A percentile compares a stretch with the other conserved stretches of the same genome.
Evolutionary conservation across 2,113 vertebrate genomes (phyloP).

Genomic region (Dipodomys spectabilis): DNA sequence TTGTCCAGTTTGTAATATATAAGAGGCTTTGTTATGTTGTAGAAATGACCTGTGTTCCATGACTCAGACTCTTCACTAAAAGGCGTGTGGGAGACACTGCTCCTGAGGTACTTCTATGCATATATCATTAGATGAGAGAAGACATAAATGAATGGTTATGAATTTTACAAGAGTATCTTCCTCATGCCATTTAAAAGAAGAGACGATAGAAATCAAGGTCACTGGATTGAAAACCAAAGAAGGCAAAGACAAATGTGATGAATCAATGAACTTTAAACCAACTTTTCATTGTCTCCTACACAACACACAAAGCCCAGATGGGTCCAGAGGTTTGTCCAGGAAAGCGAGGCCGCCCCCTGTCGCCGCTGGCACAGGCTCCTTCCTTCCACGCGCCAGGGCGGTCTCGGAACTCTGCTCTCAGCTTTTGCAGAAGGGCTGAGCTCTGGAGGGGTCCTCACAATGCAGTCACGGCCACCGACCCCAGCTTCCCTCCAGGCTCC

Average conservation of each 20-base stretch:
- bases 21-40: background rate
- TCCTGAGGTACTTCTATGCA: background rate
- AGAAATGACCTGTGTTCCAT: background rate
- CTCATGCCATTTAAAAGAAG: background rate
- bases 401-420: background rate
- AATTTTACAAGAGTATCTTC: background rate
- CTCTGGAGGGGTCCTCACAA: too few relatives aligned
- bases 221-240: background rate
- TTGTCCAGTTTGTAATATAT: background rate
- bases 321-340: fast-evolving
- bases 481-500: background rate
- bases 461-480: background rate
- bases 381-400: fast-evolving
- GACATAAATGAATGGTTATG: background rate
- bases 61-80: background rate
- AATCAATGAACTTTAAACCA: background rate
- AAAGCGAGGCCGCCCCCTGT: background rate
- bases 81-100: background rate
- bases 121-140: background rate
- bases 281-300: background rate
- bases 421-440: fast-evolving
- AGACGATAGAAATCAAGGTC: background rate
- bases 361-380: background rate
- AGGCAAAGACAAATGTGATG: background rate
- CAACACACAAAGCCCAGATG: background rate